Conservation (phyloP, 2,797 vertebrate species). For the Pangasius krempfi region DNA sequence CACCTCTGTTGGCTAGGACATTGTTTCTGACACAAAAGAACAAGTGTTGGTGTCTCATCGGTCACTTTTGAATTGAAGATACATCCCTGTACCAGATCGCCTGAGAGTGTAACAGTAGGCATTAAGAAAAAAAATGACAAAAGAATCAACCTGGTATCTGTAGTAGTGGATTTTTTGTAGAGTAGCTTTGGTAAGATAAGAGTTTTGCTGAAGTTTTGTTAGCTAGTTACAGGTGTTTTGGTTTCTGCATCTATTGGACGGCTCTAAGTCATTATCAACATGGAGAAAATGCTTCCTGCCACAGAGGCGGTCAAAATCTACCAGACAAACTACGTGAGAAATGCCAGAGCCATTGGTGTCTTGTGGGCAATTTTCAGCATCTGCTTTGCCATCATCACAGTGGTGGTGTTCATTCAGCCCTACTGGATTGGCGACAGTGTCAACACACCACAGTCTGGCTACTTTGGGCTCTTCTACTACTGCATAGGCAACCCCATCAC, state of each 20-base stretch:
- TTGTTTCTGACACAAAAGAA: conserved; percentile 45
- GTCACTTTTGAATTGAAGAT: conserved; percentile 8
- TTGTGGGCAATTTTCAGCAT: conserved; percentile 95
- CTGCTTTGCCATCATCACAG: conserved; percentile 88
- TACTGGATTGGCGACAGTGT: conserved; percentile 98
- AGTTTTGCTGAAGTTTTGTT: neutral
- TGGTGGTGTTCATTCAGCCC: conserved; percentile 95
- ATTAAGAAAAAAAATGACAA: neutral
- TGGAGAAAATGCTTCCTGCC: conserved; percentile 87
- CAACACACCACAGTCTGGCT: conserved; percentile 91
- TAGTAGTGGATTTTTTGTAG: neutral
- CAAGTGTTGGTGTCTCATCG: neutral
- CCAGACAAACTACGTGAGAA: conserved; percentile 96
- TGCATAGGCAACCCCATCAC: conserved; percentile 95
- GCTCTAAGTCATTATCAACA: conserved; percentile 49
- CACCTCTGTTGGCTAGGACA: conserved; percentile 56
- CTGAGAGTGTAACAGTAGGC: neutral
- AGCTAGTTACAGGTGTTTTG: neutral
- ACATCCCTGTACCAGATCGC: neutral
- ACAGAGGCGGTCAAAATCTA: conserved; percentile 95
- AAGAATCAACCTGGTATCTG: neutral
- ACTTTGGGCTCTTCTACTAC: conserved; percentile 96
- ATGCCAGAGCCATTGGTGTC: conserved; percentile 90
- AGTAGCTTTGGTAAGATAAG: neutral
- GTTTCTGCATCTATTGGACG: neutral